phyloP scores from a whole-genome alignment of 92 coral and sea anemone species.

The Epizoanthus illoricatus region DNA sequence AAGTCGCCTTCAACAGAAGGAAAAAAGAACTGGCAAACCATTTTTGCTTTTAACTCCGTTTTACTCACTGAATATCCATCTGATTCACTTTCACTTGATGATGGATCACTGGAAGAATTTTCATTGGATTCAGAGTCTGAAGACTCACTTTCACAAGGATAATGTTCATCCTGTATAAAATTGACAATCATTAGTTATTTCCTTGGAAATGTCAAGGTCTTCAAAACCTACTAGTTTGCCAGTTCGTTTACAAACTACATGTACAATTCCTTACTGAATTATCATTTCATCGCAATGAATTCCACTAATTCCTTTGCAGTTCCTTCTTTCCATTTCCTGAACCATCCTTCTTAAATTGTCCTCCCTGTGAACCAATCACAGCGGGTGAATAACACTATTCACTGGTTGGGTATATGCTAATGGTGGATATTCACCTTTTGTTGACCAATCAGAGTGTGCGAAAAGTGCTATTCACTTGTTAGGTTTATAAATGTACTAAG shows the following conservation, averaged over 20 bases:
- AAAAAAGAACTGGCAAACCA: slow-evolving; percentile 50
- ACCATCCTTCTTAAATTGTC: slow-evolving; percentile 42
- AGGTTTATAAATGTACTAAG: no score
- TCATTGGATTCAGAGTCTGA: not conserved
- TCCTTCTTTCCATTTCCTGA: slow-evolving; percentile 55
- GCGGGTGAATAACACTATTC: no score
- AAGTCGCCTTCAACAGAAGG: slow-evolving; percentile 62
- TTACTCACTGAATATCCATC: not conserved
- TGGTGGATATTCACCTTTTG: no score
- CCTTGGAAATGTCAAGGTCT: slow-evolving; percentile 8
- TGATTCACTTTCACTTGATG: not conserved
- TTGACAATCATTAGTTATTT: not conserved
- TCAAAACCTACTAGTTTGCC: slow-evolving; percentile 66
- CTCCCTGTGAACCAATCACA: slow-evolving; percentile 38
- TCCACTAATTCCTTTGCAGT: slow-evolving; percentile 55
- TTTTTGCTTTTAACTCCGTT: not conserved
- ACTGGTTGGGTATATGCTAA: no score
- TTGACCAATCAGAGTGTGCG: no score
- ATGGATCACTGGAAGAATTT: not conserved
- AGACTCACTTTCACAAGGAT: not conserved
- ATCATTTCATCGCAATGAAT: slow-evolving; percentile 66
- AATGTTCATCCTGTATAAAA: not conserved
- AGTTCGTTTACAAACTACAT: slow-evolving; percentile 50
- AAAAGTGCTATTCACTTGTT: no score
- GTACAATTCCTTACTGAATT: slow-evolving; percentile 54